Conservation (phyloP, 2,113 vertebrate species). For the Xiphias gladius region DNA sequence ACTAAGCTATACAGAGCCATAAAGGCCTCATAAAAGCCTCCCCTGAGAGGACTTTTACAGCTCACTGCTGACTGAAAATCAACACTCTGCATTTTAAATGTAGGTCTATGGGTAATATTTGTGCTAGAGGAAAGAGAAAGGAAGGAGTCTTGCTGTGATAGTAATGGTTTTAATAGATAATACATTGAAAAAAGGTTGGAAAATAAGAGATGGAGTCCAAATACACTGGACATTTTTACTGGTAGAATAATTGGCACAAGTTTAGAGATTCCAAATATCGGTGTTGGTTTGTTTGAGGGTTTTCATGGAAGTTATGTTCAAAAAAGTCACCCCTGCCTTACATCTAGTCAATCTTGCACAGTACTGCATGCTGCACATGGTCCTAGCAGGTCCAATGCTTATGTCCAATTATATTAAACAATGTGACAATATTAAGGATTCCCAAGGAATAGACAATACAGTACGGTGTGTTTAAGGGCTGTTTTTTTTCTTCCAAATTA, state of each 20-base stretch:
- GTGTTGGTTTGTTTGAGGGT: not conserved
- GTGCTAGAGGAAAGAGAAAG: constrained; percentile 10
- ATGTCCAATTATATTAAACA: not conserved
- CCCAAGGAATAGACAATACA: not conserved
- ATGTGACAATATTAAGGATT: not conserved
- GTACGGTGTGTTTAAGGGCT: not conserved
- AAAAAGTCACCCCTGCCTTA: not conserved
- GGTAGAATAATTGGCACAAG: not conserved
- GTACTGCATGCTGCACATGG: not conserved
- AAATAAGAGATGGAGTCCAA: not conserved
- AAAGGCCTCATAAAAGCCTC: constrained; percentile 78
- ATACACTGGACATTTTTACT: not conserved
- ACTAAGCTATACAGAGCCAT: constrained; percentile 69
- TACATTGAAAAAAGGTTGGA: not conserved
- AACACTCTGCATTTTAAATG: constrained; percentile 82
- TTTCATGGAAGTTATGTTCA: not conserved
- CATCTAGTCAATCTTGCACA: not conserved
- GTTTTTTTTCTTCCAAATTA: not conserved
- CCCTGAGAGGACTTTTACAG: constrained; percentile 76
- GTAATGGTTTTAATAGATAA: constrained; percentile 14
- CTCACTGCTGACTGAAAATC: constrained; percentile 77
- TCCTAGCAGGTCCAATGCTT: not conserved
- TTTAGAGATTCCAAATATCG: not conserved
- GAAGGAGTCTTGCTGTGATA: not conserved
- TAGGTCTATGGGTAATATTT: constrained; percentile 49